Percentiles rank a stretch among this genome's conserved stretches.
phyloP scores from a whole-genome alignment of 1,140 invertebrate genomes.

The Anthonomus grandis region DNA sequence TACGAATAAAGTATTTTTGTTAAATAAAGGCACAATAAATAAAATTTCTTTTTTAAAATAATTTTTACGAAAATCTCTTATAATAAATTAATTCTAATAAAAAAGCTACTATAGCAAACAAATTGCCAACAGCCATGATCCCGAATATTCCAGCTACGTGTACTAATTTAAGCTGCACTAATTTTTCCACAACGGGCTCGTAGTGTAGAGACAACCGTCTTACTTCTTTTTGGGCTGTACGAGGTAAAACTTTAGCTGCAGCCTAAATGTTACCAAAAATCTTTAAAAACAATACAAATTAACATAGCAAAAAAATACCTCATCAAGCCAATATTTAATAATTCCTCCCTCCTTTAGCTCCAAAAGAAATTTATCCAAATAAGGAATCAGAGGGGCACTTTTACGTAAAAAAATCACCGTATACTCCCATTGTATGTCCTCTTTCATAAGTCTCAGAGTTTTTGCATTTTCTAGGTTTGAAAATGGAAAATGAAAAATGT shows the following conservation, averaged over 20 bases:
- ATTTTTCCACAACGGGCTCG: background rate
- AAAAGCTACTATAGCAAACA: background rate
- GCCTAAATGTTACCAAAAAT: background rate
- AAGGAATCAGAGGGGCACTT: constrained; percentile 1
- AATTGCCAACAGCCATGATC: background rate
- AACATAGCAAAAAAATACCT: constrained; percentile 5
- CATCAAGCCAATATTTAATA: background rate
- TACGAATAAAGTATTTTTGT: too few relatives aligned
- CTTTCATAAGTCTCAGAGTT: constrained; percentile 4
- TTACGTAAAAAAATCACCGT: constrained; percentile 2
- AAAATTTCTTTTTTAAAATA: too few relatives aligned
- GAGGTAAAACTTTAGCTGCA: background rate
- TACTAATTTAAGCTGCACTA: background rate
- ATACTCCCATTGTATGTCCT: constrained; percentile 6
- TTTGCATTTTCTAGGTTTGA: background rate
- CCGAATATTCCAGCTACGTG: background rate
- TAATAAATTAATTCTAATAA: background rate
- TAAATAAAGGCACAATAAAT: too few relatives aligned
- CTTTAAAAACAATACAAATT: background rate
- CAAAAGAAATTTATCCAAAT: background rate
- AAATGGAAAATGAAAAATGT: constrained; percentile 3
- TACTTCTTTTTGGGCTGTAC: background rate
- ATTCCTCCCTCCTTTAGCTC: background rate
- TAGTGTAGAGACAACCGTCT: background rate
- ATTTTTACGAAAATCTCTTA: too few relatives aligned